These are phyloP conservation scores for Machimus atricapillus DNA, from an alignment of 2,888 invertebrate genomes.

Conservation along the genomic window DNA sequence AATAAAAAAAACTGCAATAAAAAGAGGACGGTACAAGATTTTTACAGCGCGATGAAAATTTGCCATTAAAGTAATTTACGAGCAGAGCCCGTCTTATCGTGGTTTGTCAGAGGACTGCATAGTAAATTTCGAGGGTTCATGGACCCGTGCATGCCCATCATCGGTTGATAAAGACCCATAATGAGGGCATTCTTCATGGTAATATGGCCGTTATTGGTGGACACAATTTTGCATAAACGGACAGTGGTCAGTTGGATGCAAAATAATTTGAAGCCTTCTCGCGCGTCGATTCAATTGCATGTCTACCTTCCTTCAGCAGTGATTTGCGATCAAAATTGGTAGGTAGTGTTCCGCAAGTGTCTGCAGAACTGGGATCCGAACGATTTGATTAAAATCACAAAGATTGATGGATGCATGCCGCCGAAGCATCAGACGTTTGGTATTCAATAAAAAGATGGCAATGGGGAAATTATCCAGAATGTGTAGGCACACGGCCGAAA, in stretches of 20 bases:
- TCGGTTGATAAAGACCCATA: constrained; percentile 10
- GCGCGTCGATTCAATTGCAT: neutral
- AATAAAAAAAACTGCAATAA: neutral
- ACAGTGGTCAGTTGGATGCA: neutral
- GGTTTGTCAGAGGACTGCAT: neutral
- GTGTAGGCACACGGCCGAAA: neutral
- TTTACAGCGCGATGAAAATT: neutral
- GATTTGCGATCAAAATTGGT: neutral
- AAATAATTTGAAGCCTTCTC: neutral
- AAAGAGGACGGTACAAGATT: neutral
- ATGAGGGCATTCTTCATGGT: constrained; percentile 17
- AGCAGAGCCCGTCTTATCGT: neutral
- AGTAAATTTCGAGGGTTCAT: neutral
- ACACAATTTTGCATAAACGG: constrained; percentile 5
- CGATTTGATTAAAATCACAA: constrained; percentile 11
- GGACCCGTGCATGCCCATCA: neutral
- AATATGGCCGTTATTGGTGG: constrained; percentile 1
- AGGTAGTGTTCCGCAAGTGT: neutral
- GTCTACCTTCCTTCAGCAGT: neutral
- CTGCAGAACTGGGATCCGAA: neutral
- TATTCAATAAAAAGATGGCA: neutral
- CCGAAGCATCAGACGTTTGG: neutral
- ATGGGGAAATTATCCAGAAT: constrained; percentile 9
- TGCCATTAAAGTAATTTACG: constrained; percentile 19
- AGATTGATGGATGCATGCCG: neutral